Percentiles rank a stretch among this genome's conserved stretches.
Evolutionary conservation across 2,113 vertebrate genomes (phyloP).

Genomic region (Gorsachius goisagi): DNA sequence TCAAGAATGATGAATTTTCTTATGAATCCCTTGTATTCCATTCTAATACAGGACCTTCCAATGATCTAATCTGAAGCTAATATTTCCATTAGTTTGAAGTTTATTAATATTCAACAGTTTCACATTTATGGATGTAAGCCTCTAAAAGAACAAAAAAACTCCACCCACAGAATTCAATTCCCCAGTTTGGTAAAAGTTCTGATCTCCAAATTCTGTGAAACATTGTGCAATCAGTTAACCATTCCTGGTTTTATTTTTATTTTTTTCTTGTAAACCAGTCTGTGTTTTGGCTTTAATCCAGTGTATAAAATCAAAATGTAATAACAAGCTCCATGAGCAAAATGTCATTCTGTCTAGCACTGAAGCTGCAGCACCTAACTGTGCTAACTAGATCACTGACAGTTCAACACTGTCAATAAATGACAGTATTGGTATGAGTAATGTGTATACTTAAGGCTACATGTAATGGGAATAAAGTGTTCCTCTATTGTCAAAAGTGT

Average conservation of each 20-base stretch:
- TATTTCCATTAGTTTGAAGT: neutral
- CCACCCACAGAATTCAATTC: neutral
- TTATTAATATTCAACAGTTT: neutral
- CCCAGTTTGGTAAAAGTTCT: neutral
- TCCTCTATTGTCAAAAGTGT: constrained; percentile 28
- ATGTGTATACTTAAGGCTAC: constrained; percentile 54
- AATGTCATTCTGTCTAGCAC: constrained; percentile 42
- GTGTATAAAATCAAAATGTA: constrained; percentile 19
- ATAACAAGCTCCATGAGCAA: constrained; percentile 42
- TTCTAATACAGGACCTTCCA: neutral
- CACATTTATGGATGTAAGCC: neutral
- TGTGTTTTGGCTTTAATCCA: constrained; percentile 20
- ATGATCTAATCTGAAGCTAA: neutral
- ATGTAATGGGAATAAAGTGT: constrained; percentile 53
- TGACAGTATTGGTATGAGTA: constrained; percentile 52
- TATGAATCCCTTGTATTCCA: neutral
- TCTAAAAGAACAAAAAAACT: neutral
- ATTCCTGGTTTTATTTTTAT: neutral
- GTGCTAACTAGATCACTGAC: constrained; percentile 49
- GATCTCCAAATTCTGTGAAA: neutral
- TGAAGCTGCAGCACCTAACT: constrained; percentile 14
- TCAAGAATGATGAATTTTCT: neutral
- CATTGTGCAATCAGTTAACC: neutral
- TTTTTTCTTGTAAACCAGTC: neutral
- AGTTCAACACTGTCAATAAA: constrained; percentile 56